Conservation (phyloP, 2,888 invertebrate genomes). For the Eristalis tenax region DNA sequence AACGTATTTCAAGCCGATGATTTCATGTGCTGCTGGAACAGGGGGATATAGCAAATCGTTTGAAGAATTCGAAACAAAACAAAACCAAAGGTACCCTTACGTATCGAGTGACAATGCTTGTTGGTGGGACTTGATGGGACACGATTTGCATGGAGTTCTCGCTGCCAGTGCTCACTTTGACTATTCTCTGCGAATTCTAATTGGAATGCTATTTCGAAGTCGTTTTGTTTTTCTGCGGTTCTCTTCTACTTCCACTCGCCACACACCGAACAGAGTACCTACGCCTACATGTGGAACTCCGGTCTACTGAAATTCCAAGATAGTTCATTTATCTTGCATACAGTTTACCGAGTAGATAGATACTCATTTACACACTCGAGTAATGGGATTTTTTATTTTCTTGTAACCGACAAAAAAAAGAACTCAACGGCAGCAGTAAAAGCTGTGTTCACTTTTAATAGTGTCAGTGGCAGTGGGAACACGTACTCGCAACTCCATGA, state of each 20-base stretch:
- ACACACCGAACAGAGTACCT: not conserved
- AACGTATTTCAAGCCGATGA: constrained; percentile 25
- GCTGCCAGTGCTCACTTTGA: not conserved
- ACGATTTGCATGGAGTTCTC: not conserved
- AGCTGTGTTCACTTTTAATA: constrained; percentile 5
- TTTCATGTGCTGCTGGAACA: constrained; percentile 8
- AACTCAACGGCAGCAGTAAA: not conserved
- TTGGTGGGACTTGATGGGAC: constrained; percentile 6
- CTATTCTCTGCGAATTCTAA: not conserved
- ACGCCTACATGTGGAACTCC: constrained; percentile 36
- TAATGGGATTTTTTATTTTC: not conserved
- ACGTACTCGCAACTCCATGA: constrained; percentile 32
- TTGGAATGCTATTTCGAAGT: not conserved
- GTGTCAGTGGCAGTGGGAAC: constrained; percentile 18
- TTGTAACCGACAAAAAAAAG: not conserved
- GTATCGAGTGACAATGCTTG: not conserved
- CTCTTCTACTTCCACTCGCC: not conserved
- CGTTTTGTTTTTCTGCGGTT: not conserved
- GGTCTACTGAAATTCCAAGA: constrained; percentile 19
- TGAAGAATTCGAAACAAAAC: not conserved
- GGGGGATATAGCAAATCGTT: not conserved
- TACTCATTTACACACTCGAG: constrained; percentile 18
- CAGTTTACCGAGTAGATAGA: not conserved
- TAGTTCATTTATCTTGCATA: constrained; percentile 16
- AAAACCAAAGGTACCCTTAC: not conserved